These are phyloP conservation scores for Neoscelio sp. DNA, from an alignment of 2,888 invertebrate species.

Conservation along the genomic window DNA sequence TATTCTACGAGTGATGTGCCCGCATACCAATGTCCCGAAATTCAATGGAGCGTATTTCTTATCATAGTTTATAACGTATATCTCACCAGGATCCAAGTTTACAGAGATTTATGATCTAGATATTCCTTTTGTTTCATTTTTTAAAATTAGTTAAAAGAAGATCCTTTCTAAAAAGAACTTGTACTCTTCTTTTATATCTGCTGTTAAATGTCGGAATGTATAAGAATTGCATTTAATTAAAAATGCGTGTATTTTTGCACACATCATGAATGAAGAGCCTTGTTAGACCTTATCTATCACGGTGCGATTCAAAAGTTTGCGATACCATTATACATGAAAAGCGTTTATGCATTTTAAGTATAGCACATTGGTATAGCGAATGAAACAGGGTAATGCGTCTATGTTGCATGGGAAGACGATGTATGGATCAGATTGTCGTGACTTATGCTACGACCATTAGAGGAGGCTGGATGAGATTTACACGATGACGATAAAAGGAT, in stretches of 20 bases:
- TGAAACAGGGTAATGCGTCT: slow-evolving; percentile 63
- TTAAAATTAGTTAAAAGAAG: no score
- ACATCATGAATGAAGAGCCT: slow-evolving; percentile 61
- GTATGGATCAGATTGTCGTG: slow-evolving; percentile 68
- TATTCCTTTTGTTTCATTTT: no score
- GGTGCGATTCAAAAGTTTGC: slow-evolving; percentile 53
- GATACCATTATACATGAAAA: slow-evolving; percentile 56
- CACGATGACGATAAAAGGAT: slow-evolving; percentile 61
- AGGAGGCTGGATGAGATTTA: slow-evolving; percentile 63
- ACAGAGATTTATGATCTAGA: no score
- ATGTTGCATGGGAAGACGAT: slow-evolving; percentile 64
- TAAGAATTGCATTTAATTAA: slow-evolving; percentile 26
- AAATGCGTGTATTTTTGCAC: slow-evolving; percentile 26
- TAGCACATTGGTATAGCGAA: slow-evolving; percentile 40
- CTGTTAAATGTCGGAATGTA: slow-evolving; percentile 13
- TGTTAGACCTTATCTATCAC: slow-evolving; percentile 59
- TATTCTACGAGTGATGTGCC: slow-evolving; percentile 17
- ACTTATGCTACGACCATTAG: slow-evolving; percentile 63
- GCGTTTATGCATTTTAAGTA: slow-evolving; percentile 60
- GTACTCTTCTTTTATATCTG: background rate
- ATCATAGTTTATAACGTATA: background rate
- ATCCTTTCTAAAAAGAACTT: no score
- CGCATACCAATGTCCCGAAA: slow-evolving; percentile 56
- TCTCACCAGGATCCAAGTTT: slow-evolving; percentile 7
- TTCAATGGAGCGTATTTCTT: slow-evolving; percentile 27